Evolutionary conservation across 2,797 vertebrate species (phyloP), one percentile per base, ranked within the genome.

Genomic region (Rhinoraja longicauda): DNA sequence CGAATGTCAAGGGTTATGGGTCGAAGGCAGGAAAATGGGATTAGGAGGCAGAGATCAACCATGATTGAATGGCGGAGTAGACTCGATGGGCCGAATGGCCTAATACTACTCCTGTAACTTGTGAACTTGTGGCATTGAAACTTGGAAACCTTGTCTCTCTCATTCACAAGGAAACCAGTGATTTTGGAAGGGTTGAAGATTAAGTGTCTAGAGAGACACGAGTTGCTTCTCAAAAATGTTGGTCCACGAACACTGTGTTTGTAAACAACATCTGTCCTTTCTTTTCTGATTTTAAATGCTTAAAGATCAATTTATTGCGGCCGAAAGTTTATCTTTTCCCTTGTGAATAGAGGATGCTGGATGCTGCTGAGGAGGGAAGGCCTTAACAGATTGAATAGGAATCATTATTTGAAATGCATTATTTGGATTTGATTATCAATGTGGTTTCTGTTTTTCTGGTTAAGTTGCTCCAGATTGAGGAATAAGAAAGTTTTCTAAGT

Each of bases 221-320:
- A 67, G 84, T 88, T 62, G 32, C 84, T 67, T 88, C 62, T 36
- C 84, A 45, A 67, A 67, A 88, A 88, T 88, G 62, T 88, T 67
- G n/a, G 15, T 88, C 15, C 36, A 67, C 64, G 88, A 32, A 17
- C 84, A 26, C 64, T 67, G n/a, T 67, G 39, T 88, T 62, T 88
- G 84, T 67, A 88, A 88, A 24, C n/a, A 21, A 9, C 84, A 88
- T 67, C 84, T 36, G 9, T 24, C n/a, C 59, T 88, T 84, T 84
- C 32, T 88, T 88, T 36, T 10, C 84, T 88, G 62, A 67, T 67
- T 19, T 67, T 36, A 62, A 64, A 88, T n/a, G n/a, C 29, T 88
- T 88, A 64, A 88, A 67, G 59, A 88, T 88, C n/a, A 73, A 73
- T 32, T 32, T 32, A 17, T 6, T 88, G 62, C 19, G 19, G 59